phyloP scores from a whole-genome alignment of 2,888 invertebrate species.

The Dasypolia templi region DNA sequence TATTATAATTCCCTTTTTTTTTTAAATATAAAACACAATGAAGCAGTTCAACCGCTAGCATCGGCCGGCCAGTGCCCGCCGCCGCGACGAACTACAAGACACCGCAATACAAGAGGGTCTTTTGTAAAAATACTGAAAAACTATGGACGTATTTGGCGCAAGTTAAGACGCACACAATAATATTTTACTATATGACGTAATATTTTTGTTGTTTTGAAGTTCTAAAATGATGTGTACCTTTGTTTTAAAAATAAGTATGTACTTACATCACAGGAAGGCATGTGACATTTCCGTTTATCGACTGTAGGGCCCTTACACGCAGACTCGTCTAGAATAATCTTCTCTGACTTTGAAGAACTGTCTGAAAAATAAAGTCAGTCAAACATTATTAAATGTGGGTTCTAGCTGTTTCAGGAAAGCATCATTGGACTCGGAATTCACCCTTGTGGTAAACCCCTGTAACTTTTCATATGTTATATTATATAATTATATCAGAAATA shows the following conservation, averaged over 20 bases:
- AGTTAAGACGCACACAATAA: not conserved
- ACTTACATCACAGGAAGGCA: conserved; percentile 87
- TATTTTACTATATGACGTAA: not conserved
- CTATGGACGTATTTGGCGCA: not conserved
- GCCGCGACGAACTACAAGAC: no score
- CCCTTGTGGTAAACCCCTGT: not conserved
- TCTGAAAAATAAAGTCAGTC: conserved; percentile 67
- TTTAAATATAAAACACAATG: no score
- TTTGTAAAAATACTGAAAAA: not conserved
- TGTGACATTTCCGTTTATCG: conserved; percentile 84
- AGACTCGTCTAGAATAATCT: conserved; percentile 80
- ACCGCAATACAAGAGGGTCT: no score
- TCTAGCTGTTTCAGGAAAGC: not conserved
- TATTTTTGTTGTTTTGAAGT: not conserved
- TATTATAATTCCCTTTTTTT: no score
- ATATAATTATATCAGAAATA: not conserved
- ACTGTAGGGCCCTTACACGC: conserved; percentile 79
- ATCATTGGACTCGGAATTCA: not conserved
- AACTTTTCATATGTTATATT: not conserved
- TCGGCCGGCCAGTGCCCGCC: no score
- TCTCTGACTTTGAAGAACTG: conserved; percentile 77
- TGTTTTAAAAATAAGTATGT: not conserved
- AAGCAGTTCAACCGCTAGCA: no score
- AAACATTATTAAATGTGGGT: not conserved
- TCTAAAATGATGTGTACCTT: not conserved